Base-by-base conservation (phyloP, 2,888 invertebrate genomes). In the Augochlorella aurata region DNA sequence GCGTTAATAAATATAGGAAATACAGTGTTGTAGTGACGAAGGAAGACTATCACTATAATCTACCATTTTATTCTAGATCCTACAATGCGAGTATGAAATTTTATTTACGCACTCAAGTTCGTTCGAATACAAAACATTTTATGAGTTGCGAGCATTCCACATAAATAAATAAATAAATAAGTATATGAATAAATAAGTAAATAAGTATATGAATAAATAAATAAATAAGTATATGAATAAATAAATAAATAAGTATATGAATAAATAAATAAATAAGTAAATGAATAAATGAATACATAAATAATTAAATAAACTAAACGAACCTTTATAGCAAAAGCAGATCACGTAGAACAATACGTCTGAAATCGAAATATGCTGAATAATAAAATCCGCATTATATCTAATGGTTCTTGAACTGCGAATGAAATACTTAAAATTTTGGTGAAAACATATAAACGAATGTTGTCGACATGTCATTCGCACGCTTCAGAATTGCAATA, bases 11-110 rank as follows among this genome's bases (percentile, higher is more conserved):
- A 71, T 70, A 74, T 49, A 71, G 83, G 71, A 63, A 68, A 58
- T 29, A 58, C 58, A 58, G 74, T 61, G 77, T 50, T 29, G n/a
- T 61, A 66, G 66, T 77, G 65, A 74, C 18, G 24, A 72, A 73
- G 63, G 74, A 78, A 74, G 45, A 76, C 78, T 82, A 83, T 83
- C 38, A 2, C 74, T 78, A 78, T 65, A 49, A 45, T 65, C 49
- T 71, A 72, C 58, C 75, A 78, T 58, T 67, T 71, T 61, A 67
- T 29, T 2, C 49, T 72, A 29, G 45, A 4, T 69, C 69, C 68
- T 82, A 82, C 24, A 54, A 68, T 52, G 67, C 72, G 24, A 52
- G 58, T 50, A 44, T 52, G 65, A 50, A 29, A 61, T 65, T 70
- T 67, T 45, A 65, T 74, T 54, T 61, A 29, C 29, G 14, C 65